phyloP scores from a whole-genome alignment of 1,140 invertebrate species.

The Drosophila bocki region DNA sequence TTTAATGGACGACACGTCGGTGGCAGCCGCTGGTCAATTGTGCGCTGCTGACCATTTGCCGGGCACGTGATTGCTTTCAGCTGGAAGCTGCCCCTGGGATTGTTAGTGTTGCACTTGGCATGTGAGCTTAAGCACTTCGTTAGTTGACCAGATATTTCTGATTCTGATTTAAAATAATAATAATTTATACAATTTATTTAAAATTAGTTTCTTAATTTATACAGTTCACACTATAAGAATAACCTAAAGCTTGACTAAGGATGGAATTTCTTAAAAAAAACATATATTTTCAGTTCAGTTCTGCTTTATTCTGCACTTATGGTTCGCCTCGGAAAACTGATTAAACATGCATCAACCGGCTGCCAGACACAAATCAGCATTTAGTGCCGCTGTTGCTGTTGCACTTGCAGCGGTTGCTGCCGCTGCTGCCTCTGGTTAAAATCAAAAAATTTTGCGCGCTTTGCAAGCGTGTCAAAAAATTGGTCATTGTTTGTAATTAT shows the following conservation, averaged over 20 bases:
- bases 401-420: slow-evolving; percentile 12
- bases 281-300: slow-evolving; percentile 5
- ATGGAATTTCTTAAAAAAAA: slow-evolving; percentile 10
- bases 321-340: slow-evolving; percentile 30
- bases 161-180: not conserved
- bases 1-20: slow-evolving; percentile 60
- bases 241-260: not conserved
- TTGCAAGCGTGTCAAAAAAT: slow-evolving; percentile 83
- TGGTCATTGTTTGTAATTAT: slow-evolving; percentile 84
- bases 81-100: slow-evolving; percentile 24
- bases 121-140: slow-evolving; percentile 10
- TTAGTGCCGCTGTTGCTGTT: slow-evolving; percentile 35
- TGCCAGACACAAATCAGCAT: slow-evolving; percentile 42
- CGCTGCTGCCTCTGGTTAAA: slow-evolving; percentile 69
- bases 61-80: slow-evolving; percentile 74
- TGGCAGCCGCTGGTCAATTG: slow-evolving; percentile 68
- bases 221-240: no score
- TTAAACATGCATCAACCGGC: slow-evolving; percentile 65
- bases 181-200: not conserved
- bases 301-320: not conserved
- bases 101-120: slow-evolving; percentile 6
- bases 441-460: slow-evolving; percentile 75
- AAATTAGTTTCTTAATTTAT: not conserved
- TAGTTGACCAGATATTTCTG: not conserved
- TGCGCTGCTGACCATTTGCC: slow-evolving; percentile 38